A percentile compares a stretch with the other conserved stretches of the same genome.
These are phyloP conservation scores for Antechinus flavipes DNA, from an alignment of 2,113 vertebrate genomes.

Conservation along the genomic window DNA sequence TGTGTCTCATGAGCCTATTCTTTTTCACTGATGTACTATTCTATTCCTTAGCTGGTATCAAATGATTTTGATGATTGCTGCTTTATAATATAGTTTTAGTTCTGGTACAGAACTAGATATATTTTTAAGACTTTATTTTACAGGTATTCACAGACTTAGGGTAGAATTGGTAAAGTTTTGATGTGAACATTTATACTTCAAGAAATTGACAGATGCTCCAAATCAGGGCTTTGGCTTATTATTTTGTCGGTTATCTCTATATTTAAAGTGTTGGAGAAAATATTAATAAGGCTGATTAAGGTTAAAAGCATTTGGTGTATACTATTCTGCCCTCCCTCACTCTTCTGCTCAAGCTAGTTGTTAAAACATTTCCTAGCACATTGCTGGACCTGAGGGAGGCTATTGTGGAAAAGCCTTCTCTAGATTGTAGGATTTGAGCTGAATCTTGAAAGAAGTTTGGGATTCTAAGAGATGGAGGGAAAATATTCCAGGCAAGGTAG, in stretches of 20 bases:
- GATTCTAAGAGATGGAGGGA: background rate
- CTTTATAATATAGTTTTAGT: too few relatives aligned
- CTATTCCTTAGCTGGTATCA: too few relatives aligned
- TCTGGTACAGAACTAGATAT: background rate
- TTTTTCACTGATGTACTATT: too few relatives aligned
- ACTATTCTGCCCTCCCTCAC: background rate
- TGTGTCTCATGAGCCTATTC: too few relatives aligned
- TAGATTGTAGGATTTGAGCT: background rate
- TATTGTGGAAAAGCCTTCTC: background rate
- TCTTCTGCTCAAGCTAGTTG: background rate
- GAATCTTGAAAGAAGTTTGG: background rate
- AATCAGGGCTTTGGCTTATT: background rate
- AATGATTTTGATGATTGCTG: too few relatives aligned
- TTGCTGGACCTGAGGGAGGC: background rate
- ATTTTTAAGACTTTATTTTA: slow-evolving; percentile 21
- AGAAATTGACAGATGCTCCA: background rate
- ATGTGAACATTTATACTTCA: background rate
- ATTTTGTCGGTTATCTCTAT: background rate
- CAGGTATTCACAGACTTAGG: background rate
- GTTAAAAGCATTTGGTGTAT: background rate
- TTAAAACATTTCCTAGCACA: background rate
- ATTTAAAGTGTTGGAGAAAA: background rate
- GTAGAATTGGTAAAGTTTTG: background rate
- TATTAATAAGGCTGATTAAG: background rate
- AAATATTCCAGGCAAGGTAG: background rate